Evolutionary conservation across 1,140 invertebrate genomes (phyloP), one percentile per base, ranked within the genome.

Genomic region (Drosophila fuyamai): DNA sequence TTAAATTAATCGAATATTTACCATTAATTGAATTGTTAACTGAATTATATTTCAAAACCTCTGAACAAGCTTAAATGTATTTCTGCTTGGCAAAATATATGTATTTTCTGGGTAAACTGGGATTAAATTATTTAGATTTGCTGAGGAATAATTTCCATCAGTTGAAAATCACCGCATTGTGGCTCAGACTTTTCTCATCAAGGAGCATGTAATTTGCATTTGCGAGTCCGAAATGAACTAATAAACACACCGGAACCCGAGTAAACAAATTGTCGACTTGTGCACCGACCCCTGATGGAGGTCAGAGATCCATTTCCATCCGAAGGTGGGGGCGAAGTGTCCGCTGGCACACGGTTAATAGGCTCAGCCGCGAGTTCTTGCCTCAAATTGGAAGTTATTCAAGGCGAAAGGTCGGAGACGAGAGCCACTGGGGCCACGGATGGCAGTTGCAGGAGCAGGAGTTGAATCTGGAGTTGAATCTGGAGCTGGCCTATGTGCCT

Each of bases 371-470:
- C 65, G 82, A 68, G 63, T 77, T 75, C 82, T 81, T 75, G 72
- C 63, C 76, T 88, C 67, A 88, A 83, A 86, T 86, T 88, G 79
- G 86, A 86, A 86, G 82, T 88, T 86, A 86, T 83, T 88, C 73
- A 83, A 89, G 78, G 83, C 80, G 72, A 70, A 55, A 54, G 57
- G 60, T 51, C 53, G 43, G 41, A 27, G 60, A 56, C 40, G 60
- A 68, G 36, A 44, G 32, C 16, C 43, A 58, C 57, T 32, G 43
- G 29, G 36, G 72, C 23, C 50, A 46, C 4, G 35, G 50, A 23
- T 36, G 47, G 14, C 35, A 23, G 23, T 23, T 23, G 23, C 23
- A 23, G 23, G 23, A 23, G 23, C 23, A 23, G 23, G 23, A 23
- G 23, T 2, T 2, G 18, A 2, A 23, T 1, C 2, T 4, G 23